Percentiles rank a stretch among this genome's conserved stretches.
phyloP scores from a whole-genome alignment of 2,888 invertebrate genomes.

The Mimachlamys varia region DNA sequence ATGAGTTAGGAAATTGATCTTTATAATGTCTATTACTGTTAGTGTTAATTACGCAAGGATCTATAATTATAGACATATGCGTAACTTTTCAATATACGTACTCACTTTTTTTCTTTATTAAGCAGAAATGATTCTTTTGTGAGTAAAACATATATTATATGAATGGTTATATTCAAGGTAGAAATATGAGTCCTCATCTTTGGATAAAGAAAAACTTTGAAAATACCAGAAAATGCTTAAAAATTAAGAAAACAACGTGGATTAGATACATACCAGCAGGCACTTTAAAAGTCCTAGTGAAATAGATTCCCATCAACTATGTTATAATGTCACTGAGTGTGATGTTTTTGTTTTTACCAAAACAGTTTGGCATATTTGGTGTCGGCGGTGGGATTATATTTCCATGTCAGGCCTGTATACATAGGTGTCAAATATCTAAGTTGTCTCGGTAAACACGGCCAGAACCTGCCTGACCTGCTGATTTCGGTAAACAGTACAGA shows the following conservation, averaged over 20 bases:
- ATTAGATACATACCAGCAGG: no score
- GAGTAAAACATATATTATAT: no score
- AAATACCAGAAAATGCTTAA: no score
- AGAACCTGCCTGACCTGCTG: slow-evolving; percentile 10
- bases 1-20: background rate
- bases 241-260: no score
- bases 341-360: background rate
- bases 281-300: no score
- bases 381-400: background rate
- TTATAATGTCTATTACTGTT: background rate
- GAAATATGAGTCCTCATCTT: no score
- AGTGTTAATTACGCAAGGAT: background rate
- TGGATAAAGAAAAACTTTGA: no score
- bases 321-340: background rate
- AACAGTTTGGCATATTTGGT: background rate
- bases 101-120: no score
- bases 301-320: background rate
- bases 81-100: no score
- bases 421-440: slow-evolving; percentile 19
- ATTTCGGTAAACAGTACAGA: background rate
- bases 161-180: no score
- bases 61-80: no score
- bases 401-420: slow-evolving; percentile 13
- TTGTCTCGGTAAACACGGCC: slow-evolving; percentile 4
- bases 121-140: no score